These are phyloP conservation scores for Himalopsyche phryganea DNA, from an alignment of 1,140 invertebrate species.

Conservation along the genomic window DNA sequence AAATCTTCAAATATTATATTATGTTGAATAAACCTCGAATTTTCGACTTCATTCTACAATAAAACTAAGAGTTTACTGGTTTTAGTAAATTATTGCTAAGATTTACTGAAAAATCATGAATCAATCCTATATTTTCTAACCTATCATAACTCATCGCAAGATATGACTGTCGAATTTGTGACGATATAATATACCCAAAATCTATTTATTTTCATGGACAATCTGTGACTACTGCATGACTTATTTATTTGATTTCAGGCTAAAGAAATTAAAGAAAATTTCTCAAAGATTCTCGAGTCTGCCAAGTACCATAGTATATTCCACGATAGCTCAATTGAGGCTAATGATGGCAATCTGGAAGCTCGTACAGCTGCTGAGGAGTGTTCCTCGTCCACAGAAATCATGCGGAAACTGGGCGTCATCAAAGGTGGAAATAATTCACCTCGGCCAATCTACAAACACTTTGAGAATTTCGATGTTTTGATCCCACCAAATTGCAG, in stretches of 20 bases:
- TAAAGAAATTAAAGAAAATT: slow-evolving; percentile 12
- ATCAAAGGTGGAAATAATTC: slow-evolving; percentile 24
- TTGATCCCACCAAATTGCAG: slow-evolving; percentile 44
- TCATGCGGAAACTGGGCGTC: slow-evolving; percentile 2
- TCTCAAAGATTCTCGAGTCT: slow-evolving; percentile 8
- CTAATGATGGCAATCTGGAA: slow-evolving; percentile 4
- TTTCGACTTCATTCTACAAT: too few relatives aligned
- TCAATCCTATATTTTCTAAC: too few relatives aligned
- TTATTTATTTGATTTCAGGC: slow-evolving; percentile 19
- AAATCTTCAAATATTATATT: too few relatives aligned
- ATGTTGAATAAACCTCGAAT: too few relatives aligned
- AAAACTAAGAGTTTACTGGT: too few relatives aligned
- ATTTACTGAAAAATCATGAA: too few relatives aligned
- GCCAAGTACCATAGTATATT: neutral
- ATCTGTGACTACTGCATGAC: too few relatives aligned
- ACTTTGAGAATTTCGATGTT: slow-evolving; percentile 31
- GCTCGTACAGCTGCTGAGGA: slow-evolving; percentile 12
- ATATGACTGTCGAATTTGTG: too few relatives aligned
- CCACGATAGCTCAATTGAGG: neutral
- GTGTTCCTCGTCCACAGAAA: slow-evolving; percentile 7
- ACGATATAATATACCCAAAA: too few relatives aligned
- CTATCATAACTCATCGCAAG: too few relatives aligned
- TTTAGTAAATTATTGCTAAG: too few relatives aligned
- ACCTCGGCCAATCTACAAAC: slow-evolving; percentile 2
- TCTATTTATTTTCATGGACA: too few relatives aligned